A percentile compares a stretch with the other conserved stretches of the same genome.
phyloP scores from a whole-genome alignment of 2,113 vertebrate genomes.

The Halichoerus grypus region DNA sequence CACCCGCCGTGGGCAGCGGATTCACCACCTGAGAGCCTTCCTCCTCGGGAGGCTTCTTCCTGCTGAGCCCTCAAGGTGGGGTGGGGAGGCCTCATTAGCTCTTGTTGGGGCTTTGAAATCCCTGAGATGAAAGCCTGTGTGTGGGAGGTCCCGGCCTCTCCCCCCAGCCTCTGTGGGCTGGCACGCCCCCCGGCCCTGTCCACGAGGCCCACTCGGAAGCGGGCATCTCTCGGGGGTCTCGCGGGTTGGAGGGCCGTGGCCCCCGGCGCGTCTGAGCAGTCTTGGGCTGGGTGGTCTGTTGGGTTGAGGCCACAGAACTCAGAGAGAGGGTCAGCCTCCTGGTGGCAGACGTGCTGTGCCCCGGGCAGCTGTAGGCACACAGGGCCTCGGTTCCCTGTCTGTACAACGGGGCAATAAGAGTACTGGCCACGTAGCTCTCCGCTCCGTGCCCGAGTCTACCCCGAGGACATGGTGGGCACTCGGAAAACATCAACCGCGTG shows the following conservation, averaged over 20 bases:
- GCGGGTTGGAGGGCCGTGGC: fast-evolving
- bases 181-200: neutral
- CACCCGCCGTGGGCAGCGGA: neutral
- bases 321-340: neutral
- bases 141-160: conserved; percentile 9
- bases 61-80: neutral
- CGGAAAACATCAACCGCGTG: fast-evolving
- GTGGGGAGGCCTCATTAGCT: neutral
- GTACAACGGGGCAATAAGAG: fast-evolving
- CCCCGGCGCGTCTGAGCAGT: neutral
- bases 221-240: neutral
- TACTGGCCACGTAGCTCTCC: fast-evolving
- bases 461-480: fast-evolving
- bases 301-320: neutral
- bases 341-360: fast-evolving
- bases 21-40: neutral
- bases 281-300: neutral
- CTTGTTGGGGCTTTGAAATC: neutral
- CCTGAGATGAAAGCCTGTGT: neutral
- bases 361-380: fast-evolving
- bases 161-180: neutral
- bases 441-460: fast-evolving
- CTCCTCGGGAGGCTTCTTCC: neutral
- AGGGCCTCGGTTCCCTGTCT: fast-evolving
- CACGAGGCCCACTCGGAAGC: neutral